Conservation (phyloP, 1,140 invertebrate genomes). For the Drosophila miranda region DNA sequence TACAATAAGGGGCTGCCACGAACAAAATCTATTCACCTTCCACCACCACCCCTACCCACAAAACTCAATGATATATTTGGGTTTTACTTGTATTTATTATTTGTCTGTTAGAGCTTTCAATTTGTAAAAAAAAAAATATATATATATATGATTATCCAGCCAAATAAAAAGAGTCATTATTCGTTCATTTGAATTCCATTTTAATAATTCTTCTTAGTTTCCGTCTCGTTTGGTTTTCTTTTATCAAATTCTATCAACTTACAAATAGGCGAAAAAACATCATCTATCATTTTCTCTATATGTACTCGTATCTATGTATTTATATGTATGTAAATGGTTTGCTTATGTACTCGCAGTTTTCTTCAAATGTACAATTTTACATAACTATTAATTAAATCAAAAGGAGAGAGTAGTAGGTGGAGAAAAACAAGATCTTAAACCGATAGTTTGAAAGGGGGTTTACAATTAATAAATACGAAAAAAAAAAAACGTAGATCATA, state of each 20-base stretch:
- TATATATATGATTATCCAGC: conserved; percentile 11
- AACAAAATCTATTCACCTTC: not conserved
- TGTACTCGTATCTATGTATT: conserved; percentile 25
- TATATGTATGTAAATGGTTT: conserved; percentile 9
- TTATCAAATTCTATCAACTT: conserved; percentile 27
- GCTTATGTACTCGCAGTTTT: not conserved
- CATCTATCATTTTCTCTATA: conserved; percentile 2
- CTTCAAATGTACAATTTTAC: conserved; percentile 2
- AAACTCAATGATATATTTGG: conserved; percentile 9
- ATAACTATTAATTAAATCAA: conserved; percentile 4
- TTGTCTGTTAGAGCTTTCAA: conserved; percentile 19
- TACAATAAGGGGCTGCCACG: no score
- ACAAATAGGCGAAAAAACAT: conserved; percentile 48
- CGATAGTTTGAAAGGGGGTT: conserved; percentile 29
- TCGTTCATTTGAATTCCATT: conserved; percentile 45
- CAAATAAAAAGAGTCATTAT: conserved; percentile 26
- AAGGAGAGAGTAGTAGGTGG: not conserved
- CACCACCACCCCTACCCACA: no score
- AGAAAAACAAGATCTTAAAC: conserved; percentile 19
- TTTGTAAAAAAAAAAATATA: conserved; percentile 39
- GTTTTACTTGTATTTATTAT: conserved; percentile 16
- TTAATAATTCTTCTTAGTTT: conserved; percentile 42
- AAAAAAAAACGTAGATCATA: conserved; percentile 29
- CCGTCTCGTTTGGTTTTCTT: conserved; percentile 11
- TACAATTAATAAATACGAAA: conserved; percentile 32